Conservation (phyloP, 2,888 invertebrate genomes). For the Agrochola lota region DNA sequence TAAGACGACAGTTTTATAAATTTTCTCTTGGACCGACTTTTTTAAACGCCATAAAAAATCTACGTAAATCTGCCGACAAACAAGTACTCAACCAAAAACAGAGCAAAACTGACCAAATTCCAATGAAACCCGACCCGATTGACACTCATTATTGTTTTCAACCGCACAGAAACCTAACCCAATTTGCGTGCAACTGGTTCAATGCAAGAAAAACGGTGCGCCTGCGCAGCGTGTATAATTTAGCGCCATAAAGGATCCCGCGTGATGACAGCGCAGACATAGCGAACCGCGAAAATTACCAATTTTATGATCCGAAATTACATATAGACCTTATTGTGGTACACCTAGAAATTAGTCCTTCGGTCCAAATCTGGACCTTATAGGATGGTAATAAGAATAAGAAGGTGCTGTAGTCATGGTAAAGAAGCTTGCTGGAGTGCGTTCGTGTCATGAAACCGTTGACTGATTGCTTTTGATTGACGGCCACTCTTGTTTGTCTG, state of each 20-base stretch:
- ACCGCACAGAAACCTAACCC: conserved; percentile 56
- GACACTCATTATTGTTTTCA: conserved; percentile 62
- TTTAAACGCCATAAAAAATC: neutral
- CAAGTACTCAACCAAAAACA: conserved; percentile 43
- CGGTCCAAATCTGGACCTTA: conserved; percentile 55
- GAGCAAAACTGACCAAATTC: conserved; percentile 41
- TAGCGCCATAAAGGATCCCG: conserved; percentile 76
- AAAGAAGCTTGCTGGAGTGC: conserved; percentile 19
- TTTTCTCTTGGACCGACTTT: neutral
- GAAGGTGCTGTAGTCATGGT: neutral
- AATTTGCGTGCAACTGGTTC: conserved; percentile 66
- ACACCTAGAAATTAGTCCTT: conserved; percentile 7
- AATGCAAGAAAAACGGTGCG: conserved; percentile 73
- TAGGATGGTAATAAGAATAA: conserved; percentile 17
- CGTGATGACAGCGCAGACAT: conserved; percentile 81
- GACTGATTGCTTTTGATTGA: conserved; percentile 73
- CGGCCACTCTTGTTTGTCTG: conserved; percentile 68
- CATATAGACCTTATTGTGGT: conserved; percentile 58
- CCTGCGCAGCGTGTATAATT: conserved; percentile 75
- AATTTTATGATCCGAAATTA: conserved; percentile 80
- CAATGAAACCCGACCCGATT: conserved; percentile 48
- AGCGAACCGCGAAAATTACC: conserved; percentile 72
- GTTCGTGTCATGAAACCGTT: conserved; percentile 67
- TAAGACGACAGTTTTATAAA: neutral
- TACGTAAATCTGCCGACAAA: conserved; percentile 28